Percentiles rank a stretch among this genome's conserved stretches.
These are phyloP conservation scores for Trichogramma evanescens DNA, from an alignment of 2,888 invertebrate species.

Conservation along the genomic window DNA sequence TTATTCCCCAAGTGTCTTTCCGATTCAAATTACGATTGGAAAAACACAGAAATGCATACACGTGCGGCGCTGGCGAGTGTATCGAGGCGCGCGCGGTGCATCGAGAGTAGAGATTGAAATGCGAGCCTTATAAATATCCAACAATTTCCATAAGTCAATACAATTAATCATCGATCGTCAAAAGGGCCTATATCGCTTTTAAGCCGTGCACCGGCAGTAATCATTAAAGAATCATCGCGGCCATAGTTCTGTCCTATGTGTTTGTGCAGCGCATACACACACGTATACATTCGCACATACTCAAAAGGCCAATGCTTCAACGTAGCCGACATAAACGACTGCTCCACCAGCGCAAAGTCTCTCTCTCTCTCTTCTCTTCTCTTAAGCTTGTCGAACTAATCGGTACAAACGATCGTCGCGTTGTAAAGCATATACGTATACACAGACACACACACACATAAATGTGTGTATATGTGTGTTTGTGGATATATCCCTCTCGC, in stretches of 20 bases:
- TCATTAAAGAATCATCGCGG: neutral
- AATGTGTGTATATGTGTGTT: slow-evolving; percentile 12
- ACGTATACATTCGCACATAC: neutral
- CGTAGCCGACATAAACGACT: neutral
- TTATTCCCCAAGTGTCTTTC: too few relatives aligned
- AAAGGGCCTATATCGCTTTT: too few relatives aligned
- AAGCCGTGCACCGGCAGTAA: too few relatives aligned
- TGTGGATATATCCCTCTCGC: neutral
- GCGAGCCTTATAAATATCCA: too few relatives aligned
- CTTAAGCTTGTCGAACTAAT: slow-evolving; percentile 45
- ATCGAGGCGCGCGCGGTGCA: too few relatives aligned
- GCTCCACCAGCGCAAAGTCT: neutral
- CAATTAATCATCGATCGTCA: too few relatives aligned
- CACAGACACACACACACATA: too few relatives aligned
- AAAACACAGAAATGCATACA: too few relatives aligned
- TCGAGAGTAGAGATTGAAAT: too few relatives aligned
- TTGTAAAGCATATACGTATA: slow-evolving; percentile 40
- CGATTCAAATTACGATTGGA: too few relatives aligned
- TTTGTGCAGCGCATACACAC: neutral
- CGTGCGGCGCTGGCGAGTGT: too few relatives aligned
- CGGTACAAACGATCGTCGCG: slow-evolving; percentile 47
- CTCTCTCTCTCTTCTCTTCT: slow-evolving; percentile 15
- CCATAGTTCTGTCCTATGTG: neutral
- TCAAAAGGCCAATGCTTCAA: neutral
- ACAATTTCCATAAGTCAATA: too few relatives aligned